These are phyloP conservation scores for Cebuella pygmaea DNA, from an alignment of 2,797 vertebrate species.

Conservation along the genomic window DNA sequence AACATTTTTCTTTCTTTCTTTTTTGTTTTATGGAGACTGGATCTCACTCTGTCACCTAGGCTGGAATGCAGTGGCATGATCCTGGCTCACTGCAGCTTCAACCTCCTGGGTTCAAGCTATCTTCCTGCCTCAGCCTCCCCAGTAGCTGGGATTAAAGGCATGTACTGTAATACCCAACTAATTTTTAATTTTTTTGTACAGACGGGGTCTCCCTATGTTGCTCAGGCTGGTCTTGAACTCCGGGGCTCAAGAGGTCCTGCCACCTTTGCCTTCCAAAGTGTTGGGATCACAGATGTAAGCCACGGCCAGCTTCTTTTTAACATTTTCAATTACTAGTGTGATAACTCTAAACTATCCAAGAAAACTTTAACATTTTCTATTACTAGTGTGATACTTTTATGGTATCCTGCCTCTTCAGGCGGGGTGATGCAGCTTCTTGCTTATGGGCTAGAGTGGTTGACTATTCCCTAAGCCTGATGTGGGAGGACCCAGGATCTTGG, in stretches of 20 bases:
- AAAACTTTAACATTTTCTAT: neutral
- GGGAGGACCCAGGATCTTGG: neutral
- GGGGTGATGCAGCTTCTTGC: neutral
- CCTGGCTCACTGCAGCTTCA: neutral
- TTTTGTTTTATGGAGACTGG: neutral
- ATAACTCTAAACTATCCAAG: neutral
- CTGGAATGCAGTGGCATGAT: neutral
- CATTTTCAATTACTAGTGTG: neutral
- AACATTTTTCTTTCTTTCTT: neutral
- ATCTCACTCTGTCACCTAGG: neutral
- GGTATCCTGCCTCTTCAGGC: neutral
- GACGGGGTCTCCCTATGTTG: neutral
- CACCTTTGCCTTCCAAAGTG: neutral
- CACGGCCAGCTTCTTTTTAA: neutral
- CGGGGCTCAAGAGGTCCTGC: neutral
- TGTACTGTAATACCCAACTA: neutral
- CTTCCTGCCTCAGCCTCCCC: neutral
- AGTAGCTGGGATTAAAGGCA: neutral
- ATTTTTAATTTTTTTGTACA: neutral
- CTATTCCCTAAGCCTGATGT: neutral
- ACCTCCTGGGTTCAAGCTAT: neutral
- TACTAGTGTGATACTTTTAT: neutral
- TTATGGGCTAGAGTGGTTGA: neutral
- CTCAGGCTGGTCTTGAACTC: neutral
- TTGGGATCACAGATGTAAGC: neutral